Percentiles rank a stretch among this genome's conserved stretches.
Conservation (phyloP, 2,797 vertebrate species). For the Ibycter americanus region DNA sequence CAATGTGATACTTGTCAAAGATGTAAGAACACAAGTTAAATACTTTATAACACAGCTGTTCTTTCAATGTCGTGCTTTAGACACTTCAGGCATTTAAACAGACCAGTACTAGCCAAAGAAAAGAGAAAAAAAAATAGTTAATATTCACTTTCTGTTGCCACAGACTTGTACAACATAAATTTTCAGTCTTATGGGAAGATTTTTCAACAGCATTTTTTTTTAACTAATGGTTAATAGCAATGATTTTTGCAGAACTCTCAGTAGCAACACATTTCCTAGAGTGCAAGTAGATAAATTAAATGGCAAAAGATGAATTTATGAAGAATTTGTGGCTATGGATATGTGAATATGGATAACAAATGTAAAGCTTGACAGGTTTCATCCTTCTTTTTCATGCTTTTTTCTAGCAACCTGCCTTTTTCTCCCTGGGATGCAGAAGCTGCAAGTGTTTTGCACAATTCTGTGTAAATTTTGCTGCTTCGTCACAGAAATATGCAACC, state of each 20-base stretch:
- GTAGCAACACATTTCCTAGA: not conserved
- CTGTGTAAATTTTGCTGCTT: not conserved
- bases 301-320: not conserved
- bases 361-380: not conserved
- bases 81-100: slow-evolving; percentile 2
- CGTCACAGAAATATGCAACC: not conserved
- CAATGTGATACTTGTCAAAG: slow-evolving; percentile 7
- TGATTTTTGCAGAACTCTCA: slow-evolving; percentile 3
- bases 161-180: slow-evolving; percentile 3
- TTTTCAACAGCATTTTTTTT: slow-evolving; percentile 13
- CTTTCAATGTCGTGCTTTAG: not conserved
- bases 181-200: slow-evolving; percentile 18
- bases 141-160: slow-evolving; percentile 25
- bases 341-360: not conserved
- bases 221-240: not conserved
- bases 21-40: not conserved
- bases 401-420: not conserved
- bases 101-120: slow-evolving; percentile 36
- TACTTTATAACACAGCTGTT: slow-evolving; percentile 48
- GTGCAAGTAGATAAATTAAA: slow-evolving; percentile 4
- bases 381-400: not conserved
- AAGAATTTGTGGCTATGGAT: not conserved
- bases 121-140: slow-evolving; percentile 39
- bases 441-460: not conserved
- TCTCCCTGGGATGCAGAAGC: not conserved